These are phyloP conservation scores for Physocephala rufipes DNA, from an alignment of 2,888 invertebrate genomes.

Conservation along the genomic window DNA sequence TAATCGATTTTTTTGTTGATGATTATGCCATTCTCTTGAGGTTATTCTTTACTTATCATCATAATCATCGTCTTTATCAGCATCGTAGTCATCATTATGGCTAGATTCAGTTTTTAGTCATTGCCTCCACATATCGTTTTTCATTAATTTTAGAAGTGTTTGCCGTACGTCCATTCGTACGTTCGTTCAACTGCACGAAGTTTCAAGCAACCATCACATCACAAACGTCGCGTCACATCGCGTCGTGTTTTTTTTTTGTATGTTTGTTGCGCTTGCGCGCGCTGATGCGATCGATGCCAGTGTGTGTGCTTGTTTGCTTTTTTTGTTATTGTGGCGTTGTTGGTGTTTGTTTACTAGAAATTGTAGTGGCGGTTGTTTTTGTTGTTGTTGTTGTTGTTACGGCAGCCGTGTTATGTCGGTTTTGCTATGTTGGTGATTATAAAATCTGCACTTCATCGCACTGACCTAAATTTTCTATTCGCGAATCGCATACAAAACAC, in stretches of 20 bases:
- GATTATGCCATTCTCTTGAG: background rate
- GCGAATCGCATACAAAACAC: conserved; percentile 41
- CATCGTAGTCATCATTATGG: background rate
- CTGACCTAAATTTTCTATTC: conserved; percentile 55
- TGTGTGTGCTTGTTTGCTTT: background rate
- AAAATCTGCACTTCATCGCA: conserved; percentile 59
- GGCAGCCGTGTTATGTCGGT: background rate
- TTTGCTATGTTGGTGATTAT: conserved; percentile 44
- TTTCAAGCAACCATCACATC: too few relatives aligned
- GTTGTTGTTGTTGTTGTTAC: conserved; percentile 17
- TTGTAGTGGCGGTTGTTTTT: background rate
- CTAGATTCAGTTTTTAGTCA: conserved; percentile 4
- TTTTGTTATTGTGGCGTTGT: conserved; percentile 6
- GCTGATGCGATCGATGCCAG: background rate
- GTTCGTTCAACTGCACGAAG: conserved; percentile 19
- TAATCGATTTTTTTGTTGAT: background rate
- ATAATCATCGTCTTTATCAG: background rate
- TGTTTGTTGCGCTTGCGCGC: background rate
- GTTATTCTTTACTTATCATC: background rate
- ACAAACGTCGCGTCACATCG: background rate
- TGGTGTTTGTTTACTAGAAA: background rate
- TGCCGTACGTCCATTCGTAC: conserved; percentile 18
- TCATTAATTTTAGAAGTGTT: background rate
- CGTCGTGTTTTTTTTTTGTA: background rate
- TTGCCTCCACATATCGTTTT: conserved; percentile 8